Percentiles rank a stretch among this genome's conserved stretches.
Conservation (phyloP, 2,888 invertebrate genomes). For the Drosophila nr. fundita region DNA sequence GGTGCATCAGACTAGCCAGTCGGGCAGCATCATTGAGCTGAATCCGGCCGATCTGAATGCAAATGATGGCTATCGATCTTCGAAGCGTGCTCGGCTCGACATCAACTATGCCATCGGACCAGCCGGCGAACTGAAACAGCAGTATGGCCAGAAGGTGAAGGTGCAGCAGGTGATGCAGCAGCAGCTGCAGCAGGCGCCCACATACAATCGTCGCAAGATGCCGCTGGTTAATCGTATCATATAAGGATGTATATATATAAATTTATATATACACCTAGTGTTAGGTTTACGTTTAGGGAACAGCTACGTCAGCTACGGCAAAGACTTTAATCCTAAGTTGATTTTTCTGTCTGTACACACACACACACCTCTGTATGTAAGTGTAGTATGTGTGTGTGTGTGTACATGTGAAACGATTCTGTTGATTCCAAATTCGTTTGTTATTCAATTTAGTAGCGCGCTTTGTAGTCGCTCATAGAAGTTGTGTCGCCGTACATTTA, state of each 20-base stretch:
- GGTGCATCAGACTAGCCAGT: constrained; percentile 64
- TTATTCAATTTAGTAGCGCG: constrained; percentile 32
- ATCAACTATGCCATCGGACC: constrained; percentile 86
- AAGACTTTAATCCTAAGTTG: constrained; percentile 38
- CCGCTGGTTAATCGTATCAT: constrained; percentile 87
- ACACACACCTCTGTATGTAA: background rate
- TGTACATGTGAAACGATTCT: constrained; percentile 14
- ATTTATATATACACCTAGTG: constrained; percentile 43
- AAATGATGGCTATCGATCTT: constrained; percentile 84
- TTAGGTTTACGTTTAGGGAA: constrained; percentile 53
- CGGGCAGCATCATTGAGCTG: constrained; percentile 86
- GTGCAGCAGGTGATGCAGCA: constrained; percentile 71
- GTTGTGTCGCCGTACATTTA: constrained; percentile 22
- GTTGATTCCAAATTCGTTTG: constrained; percentile 41
- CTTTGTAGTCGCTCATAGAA: constrained; percentile 27
- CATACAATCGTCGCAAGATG: constrained; percentile 88
- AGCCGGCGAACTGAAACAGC: constrained; percentile 84
- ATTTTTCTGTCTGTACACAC: constrained; percentile 38
- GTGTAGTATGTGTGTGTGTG: background rate
- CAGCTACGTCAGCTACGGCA: constrained; percentile 58
- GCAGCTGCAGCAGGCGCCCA: constrained; percentile 54
- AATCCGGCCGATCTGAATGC: constrained; percentile 86
- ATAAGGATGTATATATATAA: constrained; percentile 55
- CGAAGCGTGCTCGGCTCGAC: constrained; percentile 83
- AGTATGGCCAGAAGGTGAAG: constrained; percentile 74